phyloP scores from a whole-genome alignment of 2,888 invertebrate genomes.

The Mesorhabditis belari region DNA sequence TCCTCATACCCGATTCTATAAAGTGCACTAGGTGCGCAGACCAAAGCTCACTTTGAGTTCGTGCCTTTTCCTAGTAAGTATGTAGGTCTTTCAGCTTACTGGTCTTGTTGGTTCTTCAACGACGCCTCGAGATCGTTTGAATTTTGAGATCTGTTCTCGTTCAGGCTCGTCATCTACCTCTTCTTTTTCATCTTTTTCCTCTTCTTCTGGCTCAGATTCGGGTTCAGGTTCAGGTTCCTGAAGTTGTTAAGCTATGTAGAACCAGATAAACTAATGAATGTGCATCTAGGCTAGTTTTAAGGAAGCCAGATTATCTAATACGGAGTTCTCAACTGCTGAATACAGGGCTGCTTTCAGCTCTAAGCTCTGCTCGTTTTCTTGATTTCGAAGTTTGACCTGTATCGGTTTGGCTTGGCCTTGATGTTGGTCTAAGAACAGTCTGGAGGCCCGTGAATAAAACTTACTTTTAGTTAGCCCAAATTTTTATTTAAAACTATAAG shows the following conservation, averaged over 20 bases:
- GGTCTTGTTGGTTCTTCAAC: not conserved
- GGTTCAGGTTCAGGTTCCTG: conserved; percentile 1
- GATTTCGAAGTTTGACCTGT: too few relatives aligned
- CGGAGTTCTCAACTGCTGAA: too few relatives aligned
- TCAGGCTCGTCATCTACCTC: conserved; percentile 1
- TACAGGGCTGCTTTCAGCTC: too few relatives aligned
- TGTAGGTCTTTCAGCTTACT: not conserved
- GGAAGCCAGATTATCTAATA: too few relatives aligned
- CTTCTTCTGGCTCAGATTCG: not conserved
- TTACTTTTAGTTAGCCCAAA: not conserved
- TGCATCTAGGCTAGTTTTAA: too few relatives aligned
- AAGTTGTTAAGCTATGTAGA: not conserved
- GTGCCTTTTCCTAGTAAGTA: too few relatives aligned
- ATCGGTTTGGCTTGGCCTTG: too few relatives aligned
- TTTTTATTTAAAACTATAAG: not conserved
- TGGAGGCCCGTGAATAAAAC: not conserved
- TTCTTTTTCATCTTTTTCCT: not conserved
- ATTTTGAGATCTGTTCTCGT: not conserved
- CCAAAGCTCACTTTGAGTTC: too few relatives aligned
- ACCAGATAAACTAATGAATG: not conserved
- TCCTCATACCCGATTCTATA: too few relatives aligned
- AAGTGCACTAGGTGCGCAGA: too few relatives aligned
- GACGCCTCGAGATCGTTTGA: not conserved
- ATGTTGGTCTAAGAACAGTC: too few relatives aligned
- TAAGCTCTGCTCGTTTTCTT: too few relatives aligned